Evolutionary conservation across 2,797 vertebrate species (phyloP).

Genomic region (Phalanger gymnotis): DNA sequence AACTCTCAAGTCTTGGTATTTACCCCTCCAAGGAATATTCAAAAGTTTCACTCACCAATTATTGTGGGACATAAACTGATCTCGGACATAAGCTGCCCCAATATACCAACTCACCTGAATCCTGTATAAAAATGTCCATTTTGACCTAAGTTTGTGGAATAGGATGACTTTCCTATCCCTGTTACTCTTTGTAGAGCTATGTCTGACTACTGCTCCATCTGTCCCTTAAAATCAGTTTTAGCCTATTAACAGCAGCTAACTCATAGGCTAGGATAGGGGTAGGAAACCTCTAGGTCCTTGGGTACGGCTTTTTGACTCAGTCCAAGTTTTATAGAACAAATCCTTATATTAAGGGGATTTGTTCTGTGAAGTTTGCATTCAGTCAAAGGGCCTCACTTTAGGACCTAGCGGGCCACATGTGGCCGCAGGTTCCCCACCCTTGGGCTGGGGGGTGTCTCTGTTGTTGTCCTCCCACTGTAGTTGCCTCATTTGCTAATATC

Average conservation of each 20-base stretch:
- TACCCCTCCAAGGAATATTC: background rate
- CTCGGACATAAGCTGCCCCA: constrained; percentile 3
- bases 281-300: too few species aligned
- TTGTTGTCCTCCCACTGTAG: background rate
- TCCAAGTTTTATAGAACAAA: too few species aligned
- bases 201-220: background rate
- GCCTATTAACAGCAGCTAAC: constrained; percentile 7
- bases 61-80: background rate
- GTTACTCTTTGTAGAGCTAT: background rate
- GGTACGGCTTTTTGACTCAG: too few species aligned
- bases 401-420: too few species aligned
- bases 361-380: too few species aligned
- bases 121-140: background rate
- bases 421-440: too few species aligned
- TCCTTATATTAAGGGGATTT: too few species aligned
- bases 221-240: background rate
- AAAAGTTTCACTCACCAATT: background rate
- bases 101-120: background rate
- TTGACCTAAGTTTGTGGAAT: background rate
- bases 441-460: background rate
- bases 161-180: background rate
- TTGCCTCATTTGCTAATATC: background rate
- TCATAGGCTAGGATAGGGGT: background rate
- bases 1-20: background rate
- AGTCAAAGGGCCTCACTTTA: too few species aligned